Conservation (phyloP, 2,113 vertebrate genomes). For the Capreolus pygargus region DNA sequence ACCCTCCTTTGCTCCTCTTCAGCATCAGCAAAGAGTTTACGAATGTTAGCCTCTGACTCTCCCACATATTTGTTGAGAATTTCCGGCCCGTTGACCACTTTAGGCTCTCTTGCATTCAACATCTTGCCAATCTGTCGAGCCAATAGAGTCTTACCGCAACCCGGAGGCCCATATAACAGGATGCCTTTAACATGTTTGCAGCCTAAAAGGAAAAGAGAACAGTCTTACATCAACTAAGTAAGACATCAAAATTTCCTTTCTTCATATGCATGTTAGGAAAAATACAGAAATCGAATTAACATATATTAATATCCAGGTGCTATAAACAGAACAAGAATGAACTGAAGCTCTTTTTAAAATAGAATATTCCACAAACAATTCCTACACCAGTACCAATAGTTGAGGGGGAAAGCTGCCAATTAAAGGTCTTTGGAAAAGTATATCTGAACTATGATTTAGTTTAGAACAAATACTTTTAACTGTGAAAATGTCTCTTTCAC, state of each 20-base stretch:
- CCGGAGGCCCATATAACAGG: conserved; percentile 94
- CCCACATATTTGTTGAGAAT: conserved; percentile 98
- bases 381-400: neutral
- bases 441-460: neutral
- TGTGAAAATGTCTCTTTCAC: conserved; percentile 15
- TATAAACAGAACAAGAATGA: neutral
- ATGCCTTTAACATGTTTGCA: conserved; percentile 99
- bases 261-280: conserved; percentile 12
- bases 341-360: neutral
- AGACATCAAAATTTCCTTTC: conserved; percentile 8
- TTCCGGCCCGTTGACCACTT: conserved; percentile 97
- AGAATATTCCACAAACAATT: conserved; percentile 22
- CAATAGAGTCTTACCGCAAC: conserved; percentile 98
- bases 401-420: neutral
- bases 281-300: neutral
- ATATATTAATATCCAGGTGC: neutral
- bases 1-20: conserved; percentile 98
- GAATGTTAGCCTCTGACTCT: conserved; percentile 96
- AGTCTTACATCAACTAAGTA: neutral
- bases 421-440: conserved; percentile 16
- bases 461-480: conserved; percentile 38
- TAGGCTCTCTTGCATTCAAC: conserved; percentile 96
- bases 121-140: conserved; percentile 98
- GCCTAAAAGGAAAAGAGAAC: conserved; percentile 80
- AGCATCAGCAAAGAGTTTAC: conserved; percentile 97